A percentile compares a stretch with the other conserved stretches of the same genome.
Evolutionary conservation across 1,140 invertebrate species (phyloP).

Genomic region (Colletes latitarsis): DNA sequence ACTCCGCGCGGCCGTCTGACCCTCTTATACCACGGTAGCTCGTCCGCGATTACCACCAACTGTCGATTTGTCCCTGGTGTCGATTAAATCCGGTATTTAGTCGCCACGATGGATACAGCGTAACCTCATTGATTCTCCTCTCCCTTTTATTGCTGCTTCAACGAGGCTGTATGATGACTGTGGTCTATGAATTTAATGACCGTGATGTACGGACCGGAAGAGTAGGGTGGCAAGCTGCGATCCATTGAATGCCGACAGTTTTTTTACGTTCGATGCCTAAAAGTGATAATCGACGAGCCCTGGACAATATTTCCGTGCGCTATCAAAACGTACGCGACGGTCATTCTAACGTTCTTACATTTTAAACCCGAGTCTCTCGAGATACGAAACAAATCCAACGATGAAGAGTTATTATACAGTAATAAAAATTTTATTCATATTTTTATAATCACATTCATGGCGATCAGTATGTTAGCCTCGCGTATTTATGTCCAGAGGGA

Average conservation of each 20-base stretch:
- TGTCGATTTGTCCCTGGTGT: conserved; percentile 71
- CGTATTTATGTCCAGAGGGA: too few species aligned
- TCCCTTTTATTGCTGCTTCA: conserved; percentile 3
- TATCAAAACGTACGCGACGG: too few species aligned
- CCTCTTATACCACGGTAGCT: conserved; percentile 55
- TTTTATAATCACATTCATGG: too few species aligned
- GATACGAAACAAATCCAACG: too few species aligned
- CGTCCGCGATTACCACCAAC: conserved; percentile 72
- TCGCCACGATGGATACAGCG: conserved; percentile 51
- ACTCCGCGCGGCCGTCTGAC: conserved; percentile 28
- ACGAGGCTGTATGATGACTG: not conserved
- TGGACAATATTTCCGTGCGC: too few species aligned
- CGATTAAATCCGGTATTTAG: conserved; percentile 66
- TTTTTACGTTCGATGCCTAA: too few species aligned
- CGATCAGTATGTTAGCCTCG: too few species aligned
- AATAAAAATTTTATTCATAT: too few species aligned
- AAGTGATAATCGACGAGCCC: not conserved
- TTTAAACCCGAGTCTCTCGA: too few species aligned
- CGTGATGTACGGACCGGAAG: conserved; percentile 6
- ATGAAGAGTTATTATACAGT: too few species aligned
- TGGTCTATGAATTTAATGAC: conserved; percentile 13
- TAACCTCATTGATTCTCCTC: conserved; percentile 9
- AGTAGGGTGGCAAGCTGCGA: not conserved
- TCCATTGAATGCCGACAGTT: not conserved
- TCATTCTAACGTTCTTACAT: too few species aligned